phyloP scores from a whole-genome alignment of 1,140 invertebrate genomes.

The Drosophila kurseongensis region DNA sequence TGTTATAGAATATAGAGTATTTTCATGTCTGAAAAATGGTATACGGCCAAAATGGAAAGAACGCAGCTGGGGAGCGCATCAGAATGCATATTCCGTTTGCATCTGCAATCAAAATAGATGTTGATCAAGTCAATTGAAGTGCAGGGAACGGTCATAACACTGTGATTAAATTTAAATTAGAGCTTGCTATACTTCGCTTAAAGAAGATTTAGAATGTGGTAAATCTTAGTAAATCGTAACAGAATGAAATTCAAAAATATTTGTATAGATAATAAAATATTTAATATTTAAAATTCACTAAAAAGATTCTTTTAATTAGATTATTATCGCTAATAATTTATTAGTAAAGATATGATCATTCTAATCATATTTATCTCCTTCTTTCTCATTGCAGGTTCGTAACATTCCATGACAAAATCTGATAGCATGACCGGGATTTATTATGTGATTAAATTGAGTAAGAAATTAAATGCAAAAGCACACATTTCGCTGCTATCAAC shows the following conservation, averaged over 20 bases:
- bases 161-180: too few species aligned
- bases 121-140: neutral
- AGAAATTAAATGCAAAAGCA: conserved; percentile 60
- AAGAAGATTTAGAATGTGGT: too few species aligned
- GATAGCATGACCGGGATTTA: conserved; percentile 37
- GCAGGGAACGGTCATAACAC: neutral
- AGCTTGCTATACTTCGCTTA: too few species aligned
- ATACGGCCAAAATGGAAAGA: neutral
- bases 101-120: neutral
- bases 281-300: too few species aligned
- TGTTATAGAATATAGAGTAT: conserved; percentile 11
- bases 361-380: neutral
- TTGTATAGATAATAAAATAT: too few species aligned
- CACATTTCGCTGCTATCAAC: conserved; percentile 17
- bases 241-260: too few species aligned
- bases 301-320: neutral
- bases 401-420: conserved; percentile 21
- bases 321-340: neutral
- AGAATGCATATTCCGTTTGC: neutral
- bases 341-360: too few species aligned
- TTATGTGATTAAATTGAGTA: conserved; percentile 55
- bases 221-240: too few species aligned
- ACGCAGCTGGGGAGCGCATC: conserved; percentile 4
- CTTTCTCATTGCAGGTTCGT: conserved; percentile 64
- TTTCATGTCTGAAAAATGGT: conserved; percentile 3